Percentiles rank a stretch among this genome's conserved stretches.
These are phyloP conservation scores for Labeo calbasu DNA, from an alignment of 2,797 vertebrate genomes.

Conservation along the genomic window DNA sequence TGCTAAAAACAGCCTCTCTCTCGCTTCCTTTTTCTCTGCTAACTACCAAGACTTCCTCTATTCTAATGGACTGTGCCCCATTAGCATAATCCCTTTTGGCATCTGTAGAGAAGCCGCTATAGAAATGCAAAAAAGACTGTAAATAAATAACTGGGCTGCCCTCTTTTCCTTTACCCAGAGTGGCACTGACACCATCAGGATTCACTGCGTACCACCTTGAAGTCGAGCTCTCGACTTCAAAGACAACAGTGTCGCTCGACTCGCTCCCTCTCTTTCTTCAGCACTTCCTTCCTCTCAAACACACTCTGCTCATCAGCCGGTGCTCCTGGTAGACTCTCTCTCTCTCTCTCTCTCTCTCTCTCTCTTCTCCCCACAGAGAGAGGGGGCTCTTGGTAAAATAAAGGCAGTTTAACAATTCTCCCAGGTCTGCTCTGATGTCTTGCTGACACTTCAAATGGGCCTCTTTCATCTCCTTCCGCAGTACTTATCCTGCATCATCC, in stretches of 20 bases:
- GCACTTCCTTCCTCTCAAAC: constrained; percentile 41
- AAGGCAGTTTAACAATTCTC: constrained; percentile 64
- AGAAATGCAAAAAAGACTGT: constrained; percentile 44
- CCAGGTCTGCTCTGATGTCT: constrained; percentile 57
- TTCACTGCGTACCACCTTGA: constrained; percentile 51
- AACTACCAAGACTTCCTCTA: constrained; percentile 41
- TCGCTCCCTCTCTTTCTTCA: constrained; percentile 36
- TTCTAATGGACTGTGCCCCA: constrained; percentile 29
- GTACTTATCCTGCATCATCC: constrained; percentile 61
- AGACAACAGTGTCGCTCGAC: constrained; percentile 49
- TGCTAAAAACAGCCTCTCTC: constrained; percentile 33
- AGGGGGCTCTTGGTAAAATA: constrained; percentile 57
- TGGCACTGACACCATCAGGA: constrained; percentile 55
- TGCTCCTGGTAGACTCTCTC: constrained; percentile 47
- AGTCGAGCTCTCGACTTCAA: constrained; percentile 55
- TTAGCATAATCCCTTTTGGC: constrained; percentile 49
- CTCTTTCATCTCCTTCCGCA: constrained; percentile 62
- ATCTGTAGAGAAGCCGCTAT: constrained; percentile 41
- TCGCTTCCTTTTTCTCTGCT: neutral
- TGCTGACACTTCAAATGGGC: constrained; percentile 65
- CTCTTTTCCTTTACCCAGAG: constrained; percentile 39
- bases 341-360: constrained; percentile 23
- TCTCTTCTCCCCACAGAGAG: neutral
- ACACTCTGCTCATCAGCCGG: constrained; percentile 51
- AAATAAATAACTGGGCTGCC: constrained; percentile 38